Conservation (phyloP, 2,113 vertebrate species). For the Spermophilus dauricus region DNA sequence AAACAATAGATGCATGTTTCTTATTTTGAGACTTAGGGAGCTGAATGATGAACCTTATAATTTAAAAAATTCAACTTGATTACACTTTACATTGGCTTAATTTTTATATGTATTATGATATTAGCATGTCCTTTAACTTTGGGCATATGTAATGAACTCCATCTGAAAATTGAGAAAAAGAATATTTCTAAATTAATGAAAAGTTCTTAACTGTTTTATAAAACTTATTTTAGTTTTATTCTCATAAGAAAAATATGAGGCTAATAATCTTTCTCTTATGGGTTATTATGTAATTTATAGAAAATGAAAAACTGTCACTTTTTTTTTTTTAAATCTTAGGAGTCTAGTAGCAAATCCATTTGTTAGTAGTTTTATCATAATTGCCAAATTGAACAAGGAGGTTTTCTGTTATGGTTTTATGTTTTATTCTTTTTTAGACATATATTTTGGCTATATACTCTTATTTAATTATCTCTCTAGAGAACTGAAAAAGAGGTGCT, state of each 20-base stretch:
- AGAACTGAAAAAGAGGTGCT: neutral
- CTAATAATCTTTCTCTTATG: constrained; percentile 38
- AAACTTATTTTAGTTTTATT: constrained; percentile 33
- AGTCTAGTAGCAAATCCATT: neutral
- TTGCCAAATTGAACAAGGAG: neutral
- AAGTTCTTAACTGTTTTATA: constrained; percentile 33
- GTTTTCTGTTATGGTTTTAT: constrained; percentile 42
- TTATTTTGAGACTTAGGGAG: neutral
- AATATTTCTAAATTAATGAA: constrained; percentile 51
- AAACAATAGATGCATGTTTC: neutral
- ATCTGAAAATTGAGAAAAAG: constrained; percentile 57
- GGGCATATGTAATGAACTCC: neutral
- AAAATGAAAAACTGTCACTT: constrained; percentile 23
- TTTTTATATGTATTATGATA: constrained; percentile 10
- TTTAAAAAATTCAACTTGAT: constrained; percentile 20
- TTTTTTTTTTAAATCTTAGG: neutral
- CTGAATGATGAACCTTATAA: neutral
- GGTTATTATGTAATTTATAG: neutral
- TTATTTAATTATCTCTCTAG: neutral
- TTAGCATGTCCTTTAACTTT: constrained; percentile 52
- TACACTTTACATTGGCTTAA: neutral
- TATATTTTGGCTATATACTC: neutral
- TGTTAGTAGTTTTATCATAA: neutral
- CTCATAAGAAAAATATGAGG: constrained; percentile 16
- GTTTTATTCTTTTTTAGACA: neutral